Evolutionary conservation across 64 coral and sea anemone genomes (phyloP), one percentile per base, ranked within the genome.

Genomic region (Pocillopora verrucosa): DNA sequence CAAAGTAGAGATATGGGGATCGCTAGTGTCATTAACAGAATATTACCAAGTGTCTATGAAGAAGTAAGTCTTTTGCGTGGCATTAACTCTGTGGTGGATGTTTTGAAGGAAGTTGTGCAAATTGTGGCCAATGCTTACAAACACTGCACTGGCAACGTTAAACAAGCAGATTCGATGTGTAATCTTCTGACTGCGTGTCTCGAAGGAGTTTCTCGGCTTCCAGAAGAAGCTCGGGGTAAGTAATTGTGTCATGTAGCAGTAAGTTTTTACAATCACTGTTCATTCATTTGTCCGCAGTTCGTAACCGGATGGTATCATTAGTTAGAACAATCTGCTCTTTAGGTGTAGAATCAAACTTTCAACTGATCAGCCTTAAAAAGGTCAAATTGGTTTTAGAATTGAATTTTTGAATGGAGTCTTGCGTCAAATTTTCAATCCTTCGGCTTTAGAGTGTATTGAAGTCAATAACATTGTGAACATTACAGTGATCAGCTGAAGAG

Each of bases 101-200:
- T 10, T 11, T n/a, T 72, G 17, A 72, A 14, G 57, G 24, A 38
- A 56, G 82, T 17, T 72, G 38, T 85, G 4, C 37, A 26, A 16
- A 57, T 4, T 85, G 38, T 58, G 0, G 64, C 17, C 4, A 37
- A 72, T 57, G 20, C 37, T 13, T 72, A 72, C 37, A 85, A 56
- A 57, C 82, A 85, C 6, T 15, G 20, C 6, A 85, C 82, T 85
- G 82, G 82, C 0, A 70, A 72, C 56, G 38, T 30, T 11, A 85
- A 56, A 57, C 64, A 72, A 85, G 82, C 82, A 56, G 64, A 85
- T 16, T 72, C 56, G 65, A 57, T 85, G 22, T 85, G 12, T n/a
- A 72, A 36, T 41, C 65, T 85, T 65, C 22, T 85, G 10, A 85
- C 67, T 2, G 65, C 69, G 36, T 85, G 82, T 24, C 82, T 85